A percentile compares a stretch with the other conserved stretches of the same genome.
Evolutionary conservation across 30 jellyfish, hydroid and myxozoan genomes (phyloP).

Genomic region (Cassiopea andromeda): DNA sequence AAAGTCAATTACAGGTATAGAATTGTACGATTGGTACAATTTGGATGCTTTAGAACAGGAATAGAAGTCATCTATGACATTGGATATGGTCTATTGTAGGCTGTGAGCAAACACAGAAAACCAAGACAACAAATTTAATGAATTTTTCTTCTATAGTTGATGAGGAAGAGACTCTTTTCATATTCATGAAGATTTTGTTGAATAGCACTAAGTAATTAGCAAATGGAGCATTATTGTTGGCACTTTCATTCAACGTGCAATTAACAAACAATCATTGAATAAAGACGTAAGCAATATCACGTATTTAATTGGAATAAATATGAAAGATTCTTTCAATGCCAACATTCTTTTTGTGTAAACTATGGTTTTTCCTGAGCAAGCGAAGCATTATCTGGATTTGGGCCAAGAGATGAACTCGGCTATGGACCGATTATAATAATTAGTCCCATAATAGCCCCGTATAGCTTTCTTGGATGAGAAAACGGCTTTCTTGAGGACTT

Average conservation of each 20-base stretch:
- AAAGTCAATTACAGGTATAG: no score
- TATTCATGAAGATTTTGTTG: no score
- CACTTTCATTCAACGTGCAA: neutral
- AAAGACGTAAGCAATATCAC: neutral
- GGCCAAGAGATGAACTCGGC: neutral
- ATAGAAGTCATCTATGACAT: no score
- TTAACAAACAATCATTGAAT: neutral
- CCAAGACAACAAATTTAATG: no score
- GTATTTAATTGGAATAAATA: neutral
- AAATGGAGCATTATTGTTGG: neutral
- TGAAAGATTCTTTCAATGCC: constrained; percentile 9
- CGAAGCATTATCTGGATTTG: neutral
- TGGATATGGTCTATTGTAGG: no score
- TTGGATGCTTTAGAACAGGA: no score
- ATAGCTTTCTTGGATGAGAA: neutral
- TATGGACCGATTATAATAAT: neutral
- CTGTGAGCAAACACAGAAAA: no score
- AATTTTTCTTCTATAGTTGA: no score
- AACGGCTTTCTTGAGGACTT: constrained; percentile 4
- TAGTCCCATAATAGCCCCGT: neutral
- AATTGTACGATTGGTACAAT: no score
- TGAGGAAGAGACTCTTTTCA: no score
- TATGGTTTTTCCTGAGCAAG: neutral
- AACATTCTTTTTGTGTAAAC: neutral
- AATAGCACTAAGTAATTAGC: no score